These are phyloP conservation scores for Lypha dubia DNA, from an alignment of 2,888 invertebrate species.

Conservation along the genomic window DNA sequence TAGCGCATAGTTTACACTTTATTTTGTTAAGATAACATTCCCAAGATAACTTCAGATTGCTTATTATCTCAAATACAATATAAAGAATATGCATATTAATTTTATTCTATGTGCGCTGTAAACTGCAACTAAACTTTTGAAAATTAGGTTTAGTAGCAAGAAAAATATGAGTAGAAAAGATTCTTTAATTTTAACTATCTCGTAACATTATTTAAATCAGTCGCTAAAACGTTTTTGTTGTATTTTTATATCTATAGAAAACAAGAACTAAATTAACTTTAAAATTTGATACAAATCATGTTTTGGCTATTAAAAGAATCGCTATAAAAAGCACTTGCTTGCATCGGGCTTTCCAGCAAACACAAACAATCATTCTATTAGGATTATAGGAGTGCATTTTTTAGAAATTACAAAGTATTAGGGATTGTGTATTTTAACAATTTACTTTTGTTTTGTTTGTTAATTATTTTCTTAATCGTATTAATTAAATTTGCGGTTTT, in stretches of 20 bases:
- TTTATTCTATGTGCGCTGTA: neutral
- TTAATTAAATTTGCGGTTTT: slow-evolving; percentile 57
- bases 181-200: too few species aligned
- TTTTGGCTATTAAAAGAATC: too few species aligned
- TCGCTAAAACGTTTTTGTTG: too few species aligned
- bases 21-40: slow-evolving; percentile 63
- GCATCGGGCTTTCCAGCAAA: too few species aligned
- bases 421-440: neutral
- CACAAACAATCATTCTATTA: too few species aligned
- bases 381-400: neutral
- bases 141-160: neutral
- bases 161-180: neutral
- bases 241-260: too few species aligned
- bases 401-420: neutral
- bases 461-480: slow-evolving; percentile 29
- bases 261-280: too few species aligned
- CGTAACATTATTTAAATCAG: too few species aligned
- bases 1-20: slow-evolving; percentile 73
- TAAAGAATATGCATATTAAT: slow-evolving; percentile 2
- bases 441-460: slow-evolving; percentile 6
- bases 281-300: too few species aligned
- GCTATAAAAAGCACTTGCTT: too few species aligned
- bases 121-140: neutral
- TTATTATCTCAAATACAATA: slow-evolving; percentile 30
- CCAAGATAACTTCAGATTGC: slow-evolving; percentile 57